These are phyloP conservation scores for Macrosoma leucophasiata DNA, from an alignment of 2,888 invertebrate genomes.

Conservation along the genomic window DNA sequence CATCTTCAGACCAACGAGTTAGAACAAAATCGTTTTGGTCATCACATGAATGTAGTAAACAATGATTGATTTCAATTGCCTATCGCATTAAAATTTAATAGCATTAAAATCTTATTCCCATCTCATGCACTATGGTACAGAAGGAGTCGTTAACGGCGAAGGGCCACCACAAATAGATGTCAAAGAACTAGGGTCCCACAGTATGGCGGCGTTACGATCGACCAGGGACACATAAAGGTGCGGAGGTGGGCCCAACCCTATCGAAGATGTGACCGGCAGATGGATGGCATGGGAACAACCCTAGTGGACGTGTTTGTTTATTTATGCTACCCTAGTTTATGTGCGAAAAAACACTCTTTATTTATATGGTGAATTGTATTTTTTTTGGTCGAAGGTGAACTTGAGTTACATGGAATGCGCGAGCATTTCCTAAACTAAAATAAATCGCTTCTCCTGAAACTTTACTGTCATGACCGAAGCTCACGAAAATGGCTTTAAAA, in stretches of 20 bases:
- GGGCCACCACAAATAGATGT: constrained; percentile 73
- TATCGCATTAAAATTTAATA: constrained; percentile 33
- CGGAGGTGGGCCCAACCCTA: constrained; percentile 72
- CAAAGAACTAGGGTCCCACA: constrained; percentile 68
- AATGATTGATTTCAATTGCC: constrained; percentile 12
- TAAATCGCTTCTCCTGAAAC: too few species aligned
- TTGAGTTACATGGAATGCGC: too few species aligned
- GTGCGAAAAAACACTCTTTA: constrained; percentile 55
- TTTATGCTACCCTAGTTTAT: constrained; percentile 69
- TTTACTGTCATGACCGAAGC: too few species aligned
- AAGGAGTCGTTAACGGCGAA: constrained; percentile 58
- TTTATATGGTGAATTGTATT: constrained; percentile 31
- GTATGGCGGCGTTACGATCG: constrained; percentile 64
- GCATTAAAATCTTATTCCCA: constrained; percentile 33
- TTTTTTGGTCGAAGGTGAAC: constrained; percentile 15
- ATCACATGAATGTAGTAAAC: too few species aligned
- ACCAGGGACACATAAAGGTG: constrained; percentile 73
- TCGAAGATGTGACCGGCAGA: constrained; percentile 72
- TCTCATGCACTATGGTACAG: constrained; percentile 33
- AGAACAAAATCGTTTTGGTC: too few species aligned
- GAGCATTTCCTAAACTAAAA: too few species aligned
- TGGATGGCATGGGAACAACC: constrained; percentile 69
- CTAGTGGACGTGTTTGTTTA: constrained; percentile 60
- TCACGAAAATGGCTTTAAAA: too few species aligned
- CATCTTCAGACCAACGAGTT: too few species aligned